Base-by-base conservation (phyloP, 2,113 vertebrate species). In the Nipponia nippon region DNA sequence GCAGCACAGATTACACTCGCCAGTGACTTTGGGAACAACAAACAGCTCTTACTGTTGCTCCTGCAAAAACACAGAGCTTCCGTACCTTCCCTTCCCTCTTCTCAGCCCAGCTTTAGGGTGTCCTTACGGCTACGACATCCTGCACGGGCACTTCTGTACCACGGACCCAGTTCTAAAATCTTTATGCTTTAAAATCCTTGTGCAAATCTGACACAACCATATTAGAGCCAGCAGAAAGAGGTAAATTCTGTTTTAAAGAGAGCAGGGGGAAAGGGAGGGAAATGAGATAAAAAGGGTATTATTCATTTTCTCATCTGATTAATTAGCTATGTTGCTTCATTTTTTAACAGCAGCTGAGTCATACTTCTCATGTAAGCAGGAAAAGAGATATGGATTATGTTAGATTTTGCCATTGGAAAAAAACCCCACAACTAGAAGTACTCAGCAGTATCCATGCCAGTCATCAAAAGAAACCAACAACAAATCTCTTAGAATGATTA, bases 381-480 rank as follows among this genome's bases (percentile, higher is more conserved):
- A 83, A 72, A 22, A 90, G 66, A 88, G 62, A 67, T 55, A 76
- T 26, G 40, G 73, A 75, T 90, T 95, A 90, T 80, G 71, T 73
- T 71, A 47, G 36, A 40, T 83, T 92, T 88, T 92, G 89, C 86
- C 72, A 83, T 1, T 32, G 78, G 77, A 59, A 95, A 70, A 47
- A 83, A 16, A 4, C 4, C 0, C 9, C 8, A 32, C 42, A 61
- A 18, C 2, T 2, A 36, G 15, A 90, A 93, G 47, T 47, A 62
- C 50, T 78, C 47, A 66, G 88, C 50, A 83, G 42, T 56, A 83
- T 55, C 80, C 65, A 56, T 13, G 76, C 67, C 90, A 84, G 50
- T 27, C 93, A 93, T 30, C 86, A 95, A 78, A 95, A 92, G 88
- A 83, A 97, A 77, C 69, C 53, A 94, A 65, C 90, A 93, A 86